Conservation (phyloP, 1,140 invertebrate species). For the Pseudomyrmex gracilis region DNA sequence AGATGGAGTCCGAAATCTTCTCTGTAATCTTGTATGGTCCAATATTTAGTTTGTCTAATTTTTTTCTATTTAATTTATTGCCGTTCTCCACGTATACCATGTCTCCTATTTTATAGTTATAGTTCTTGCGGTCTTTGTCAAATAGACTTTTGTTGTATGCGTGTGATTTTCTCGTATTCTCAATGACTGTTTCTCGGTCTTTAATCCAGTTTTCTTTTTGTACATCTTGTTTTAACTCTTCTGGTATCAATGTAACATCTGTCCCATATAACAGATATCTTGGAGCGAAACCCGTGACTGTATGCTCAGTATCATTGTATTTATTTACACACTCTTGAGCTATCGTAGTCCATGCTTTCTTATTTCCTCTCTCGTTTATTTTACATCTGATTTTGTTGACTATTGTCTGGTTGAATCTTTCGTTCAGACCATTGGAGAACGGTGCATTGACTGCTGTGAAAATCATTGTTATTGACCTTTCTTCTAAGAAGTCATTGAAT, state of each 20-base stretch:
- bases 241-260: slow-evolving; percentile 44
- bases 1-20: not conserved
- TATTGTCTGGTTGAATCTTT: too few relatives aligned
- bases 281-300: slow-evolving; percentile 51
- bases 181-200: slow-evolving; percentile 61
- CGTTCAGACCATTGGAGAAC: too few relatives aligned
- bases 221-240: slow-evolving; percentile 38
- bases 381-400: too few relatives aligned
- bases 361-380: slow-evolving; percentile 30
- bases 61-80: too few relatives aligned
- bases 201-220: slow-evolving; percentile 13
- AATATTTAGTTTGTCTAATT: slow-evolving; percentile 53
- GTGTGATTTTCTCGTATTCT: slow-evolving; percentile 65
- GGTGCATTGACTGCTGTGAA: slow-evolving; percentile 41
- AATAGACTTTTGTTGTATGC: slow-evolving; percentile 68
- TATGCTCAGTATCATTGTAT: slow-evolving; percentile 59
- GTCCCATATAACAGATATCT: slow-evolving; percentile 44
- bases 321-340: slow-evolving; percentile 46
- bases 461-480: slow-evolving; percentile 40
- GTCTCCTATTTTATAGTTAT: slow-evolving; percentile 57
- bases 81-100: too few relatives aligned
- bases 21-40: slow-evolving; percentile 49
- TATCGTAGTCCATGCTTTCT: slow-evolving; percentile 55
- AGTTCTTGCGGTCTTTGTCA: slow-evolving; percentile 62
- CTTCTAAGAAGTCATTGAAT: slow-evolving; percentile 21